These are phyloP conservation scores for Sarcophaga carnaria DNA, from an alignment of 2,888 invertebrate species.

Conservation along the genomic window DNA sequence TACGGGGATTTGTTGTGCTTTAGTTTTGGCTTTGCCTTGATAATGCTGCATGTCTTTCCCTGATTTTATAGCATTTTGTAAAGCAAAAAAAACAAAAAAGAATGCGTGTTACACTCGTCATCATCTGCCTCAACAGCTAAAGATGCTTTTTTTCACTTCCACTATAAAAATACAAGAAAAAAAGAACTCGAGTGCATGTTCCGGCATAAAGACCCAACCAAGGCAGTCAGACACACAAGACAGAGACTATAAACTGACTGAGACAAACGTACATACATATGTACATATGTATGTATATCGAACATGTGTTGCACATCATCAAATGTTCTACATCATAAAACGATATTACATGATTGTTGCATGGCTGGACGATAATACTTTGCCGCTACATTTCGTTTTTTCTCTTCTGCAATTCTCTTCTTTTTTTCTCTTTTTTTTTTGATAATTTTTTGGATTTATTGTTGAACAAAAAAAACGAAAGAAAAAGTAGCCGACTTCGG, in stretches of 20 bases:
- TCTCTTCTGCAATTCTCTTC: too few species aligned
- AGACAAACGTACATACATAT: constrained; percentile 26
- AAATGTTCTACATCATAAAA: constrained; percentile 34
- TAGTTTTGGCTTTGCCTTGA: too few species aligned
- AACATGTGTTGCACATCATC: constrained; percentile 33
- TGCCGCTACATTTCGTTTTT: constrained; percentile 1
- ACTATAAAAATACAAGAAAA: constrained; percentile 21
- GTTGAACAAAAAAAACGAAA: constrained; percentile 15
- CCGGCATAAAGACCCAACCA: constrained; percentile 23
- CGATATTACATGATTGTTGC: constrained; percentile 51
- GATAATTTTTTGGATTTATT: constrained; percentile 44
- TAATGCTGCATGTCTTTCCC: neutral
- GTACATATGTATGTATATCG: constrained; percentile 19
- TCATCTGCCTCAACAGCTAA: neutral
- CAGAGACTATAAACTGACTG: neutral
- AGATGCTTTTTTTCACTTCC: constrained; percentile 3
- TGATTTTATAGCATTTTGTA: constrained; percentile 33
- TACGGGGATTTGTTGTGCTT: too few species aligned
- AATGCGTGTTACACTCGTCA: constrained; percentile 64
- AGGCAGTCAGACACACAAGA: neutral
- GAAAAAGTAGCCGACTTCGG: constrained; percentile 10
- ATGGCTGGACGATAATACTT: constrained; percentile 44
- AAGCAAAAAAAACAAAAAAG: constrained; percentile 27
- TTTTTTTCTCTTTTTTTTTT: constrained; percentile 14
- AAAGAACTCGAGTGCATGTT: constrained; percentile 42